Conservation (phyloP, 2,888 invertebrate species). For the Nymphalis c-album region DNA sequence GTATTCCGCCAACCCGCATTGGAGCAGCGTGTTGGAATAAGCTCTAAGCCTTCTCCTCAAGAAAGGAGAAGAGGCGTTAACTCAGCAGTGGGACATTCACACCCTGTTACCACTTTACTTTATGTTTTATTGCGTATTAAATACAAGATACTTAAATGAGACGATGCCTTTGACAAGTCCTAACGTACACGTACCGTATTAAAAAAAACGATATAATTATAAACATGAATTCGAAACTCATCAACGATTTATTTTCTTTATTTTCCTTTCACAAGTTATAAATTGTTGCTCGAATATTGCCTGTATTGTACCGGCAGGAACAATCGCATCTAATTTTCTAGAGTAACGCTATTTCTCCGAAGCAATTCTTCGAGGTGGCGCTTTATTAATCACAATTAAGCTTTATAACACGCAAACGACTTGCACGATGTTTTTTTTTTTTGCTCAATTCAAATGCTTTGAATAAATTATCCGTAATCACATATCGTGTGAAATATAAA, state of each 20-base stretch:
- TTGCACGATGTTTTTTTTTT: constrained; percentile 27
- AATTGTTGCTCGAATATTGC: constrained; percentile 19
- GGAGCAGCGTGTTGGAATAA: too few species aligned
- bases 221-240: neutral
- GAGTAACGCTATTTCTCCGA: constrained; percentile 40
- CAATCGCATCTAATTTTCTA: constrained; percentile 38
- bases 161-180: too few species aligned
- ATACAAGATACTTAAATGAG: too few species aligned
- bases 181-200: too few species aligned
- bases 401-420: constrained; percentile 39
- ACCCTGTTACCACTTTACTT: too few species aligned
- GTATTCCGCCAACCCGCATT: too few species aligned
- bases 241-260: neutral
- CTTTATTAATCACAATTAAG: constrained; percentile 46
- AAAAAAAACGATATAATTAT: neutral
- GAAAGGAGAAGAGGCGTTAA: too few species aligned
- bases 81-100: too few species aligned
- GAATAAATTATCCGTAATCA: constrained; percentile 39
- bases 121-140: too few species aligned
- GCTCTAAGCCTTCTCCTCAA: too few species aligned
- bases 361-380: constrained; percentile 41
- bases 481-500: constrained; percentile 17
- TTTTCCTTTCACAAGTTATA: constrained; percentile 2
- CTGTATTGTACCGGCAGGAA: constrained; percentile 18
- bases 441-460: constrained; percentile 34